Evolutionary conservation across 2,113 vertebrate genomes (phyloP), one percentile per base, ranked within the genome.

Genomic region (Ochotona curzoniae): DNA sequence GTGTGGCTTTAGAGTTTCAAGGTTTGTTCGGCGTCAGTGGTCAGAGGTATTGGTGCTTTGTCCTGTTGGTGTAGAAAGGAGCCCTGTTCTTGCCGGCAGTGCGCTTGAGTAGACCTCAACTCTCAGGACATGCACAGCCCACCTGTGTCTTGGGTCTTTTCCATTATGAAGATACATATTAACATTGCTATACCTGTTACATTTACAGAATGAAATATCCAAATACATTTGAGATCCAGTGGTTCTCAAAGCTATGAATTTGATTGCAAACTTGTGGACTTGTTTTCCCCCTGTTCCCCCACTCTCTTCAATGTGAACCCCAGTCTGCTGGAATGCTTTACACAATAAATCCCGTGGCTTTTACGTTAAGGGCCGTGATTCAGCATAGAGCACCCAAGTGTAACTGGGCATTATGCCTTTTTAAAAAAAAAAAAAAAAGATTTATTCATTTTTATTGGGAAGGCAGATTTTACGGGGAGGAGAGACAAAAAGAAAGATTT

Each of bases 211-310:
- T 47, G 57, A 87, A 93, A 70, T 75, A 49, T 23, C 71, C 54
- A 57, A 57, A 57, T 57, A 57, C 10, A 57, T 57, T 57, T 4
- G 12, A 57, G 15, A 63, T 60, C 28, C 2, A 35, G 14, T 63
- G 26, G 25, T 51, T 87, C 89, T 82, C 60, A 95, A 94, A 86
- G 76, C 79, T 73, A 70, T 38, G 25, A 76, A 75, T 88, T 90
- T 71, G 89, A 4, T 69, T 71, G 21, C 3, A 20, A 86, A 89
- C 14, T 83, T 64, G 44, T 78, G 61, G 76, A 71, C 23, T 57
- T 85, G n/a, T 89, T 73, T 95, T 78, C 88, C 54, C 35, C 54
- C 76, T 71, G 75, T 18, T 32, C 9, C 35, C 69, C 26, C 6
- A 35, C 9, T 85, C 61, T 91, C 69, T 83, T 74, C 26, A 38